These are phyloP conservation scores for Labroides dimidiatus DNA, from an alignment of 2,797 vertebrate genomes.

Conservation along the genomic window DNA sequence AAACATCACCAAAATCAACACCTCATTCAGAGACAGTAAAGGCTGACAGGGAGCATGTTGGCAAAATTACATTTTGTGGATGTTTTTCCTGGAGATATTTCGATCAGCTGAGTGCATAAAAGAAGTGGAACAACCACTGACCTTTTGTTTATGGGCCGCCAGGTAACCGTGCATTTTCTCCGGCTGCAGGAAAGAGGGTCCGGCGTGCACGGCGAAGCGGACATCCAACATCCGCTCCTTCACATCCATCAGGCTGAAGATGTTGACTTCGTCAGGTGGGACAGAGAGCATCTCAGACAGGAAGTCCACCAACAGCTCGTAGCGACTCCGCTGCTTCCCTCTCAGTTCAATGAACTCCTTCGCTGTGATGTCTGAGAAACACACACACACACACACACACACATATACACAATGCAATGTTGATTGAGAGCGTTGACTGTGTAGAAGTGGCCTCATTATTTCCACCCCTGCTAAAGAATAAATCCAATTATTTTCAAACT, in stretches of 20 bases:
- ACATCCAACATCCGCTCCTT: constrained; percentile 83
- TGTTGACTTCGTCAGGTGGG: constrained; percentile 77
- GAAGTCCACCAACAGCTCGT: constrained; percentile 83
- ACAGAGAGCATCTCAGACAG: constrained; percentile 85
- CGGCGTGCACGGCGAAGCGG: constrained; percentile 80
- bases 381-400: constrained; percentile 5
- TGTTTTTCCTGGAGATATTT: not conserved
- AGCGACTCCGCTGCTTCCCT: constrained; percentile 77
- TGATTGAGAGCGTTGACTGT: not conserved
- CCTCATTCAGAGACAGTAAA: constrained; percentile 7
- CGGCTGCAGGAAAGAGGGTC: constrained; percentile 79
- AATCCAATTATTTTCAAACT: constrained; percentile 59
- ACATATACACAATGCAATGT: too few relatives aligned
- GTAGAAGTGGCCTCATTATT: constrained; percentile 53
- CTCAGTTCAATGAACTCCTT: constrained; percentile 86
- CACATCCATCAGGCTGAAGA: constrained; percentile 84
- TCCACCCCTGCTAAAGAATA: constrained; percentile 34
- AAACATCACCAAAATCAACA: constrained; percentile 18
- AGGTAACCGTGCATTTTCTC: constrained; percentile 88
- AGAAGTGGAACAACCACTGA: constrained; percentile 43
- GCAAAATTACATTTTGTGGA: not conserved
- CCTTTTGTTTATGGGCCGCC: constrained; percentile 88
- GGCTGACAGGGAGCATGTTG: not conserved
- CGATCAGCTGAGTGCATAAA: not conserved
- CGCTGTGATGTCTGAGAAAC: constrained; percentile 83